Base-by-base conservation (phyloP, 2,113 vertebrate genomes). In the Antennarius striatus region DNA sequence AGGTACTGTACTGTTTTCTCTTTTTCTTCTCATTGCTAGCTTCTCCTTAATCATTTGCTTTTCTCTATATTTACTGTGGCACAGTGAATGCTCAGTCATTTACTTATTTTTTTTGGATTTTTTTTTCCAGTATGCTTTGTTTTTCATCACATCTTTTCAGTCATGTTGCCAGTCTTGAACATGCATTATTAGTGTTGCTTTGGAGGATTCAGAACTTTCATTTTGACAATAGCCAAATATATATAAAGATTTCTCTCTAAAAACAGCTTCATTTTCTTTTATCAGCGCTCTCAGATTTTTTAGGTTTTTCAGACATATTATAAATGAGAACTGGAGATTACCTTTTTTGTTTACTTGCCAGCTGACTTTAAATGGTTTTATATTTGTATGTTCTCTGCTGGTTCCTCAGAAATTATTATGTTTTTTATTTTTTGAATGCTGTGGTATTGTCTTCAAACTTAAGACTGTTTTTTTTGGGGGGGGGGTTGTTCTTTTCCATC, bases 1-100 rank as follows among this genome's bases (percentile, higher is more conserved):
- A 99, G 97, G 97, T 99, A 99, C 92, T 94, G 96, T 98, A 94
- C 89, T 90, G 82, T 91, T 91, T 89, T 88, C 93, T 86, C 53
- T 91, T 88, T 79, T 89, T 89, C 52, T 61, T 15, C 8, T 65
- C 77, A 68, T 79, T 46, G 40, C 22, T 5, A 8, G 47, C 68
- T 78, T 28, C 8, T 71, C 65, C 46, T 83, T 45, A 49, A 54
- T 80, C 39, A 10, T 70, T 74, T 58, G 56, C 65, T 59, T 76
- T 50, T 57, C 14, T 4, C 16, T 67, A 63, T 4, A 28, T 46
- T 49, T 63, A 46, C 47, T 32, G 10, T 17, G 42, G 48, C 71
- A 49, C 69, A 75, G 28, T 57, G 48, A 63, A 49, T 73, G 55
- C 39, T 22, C 42, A 48, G 36, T 15, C 40, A 12, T 49, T 49